Evolutionary conservation across 2,797 vertebrate genomes (phyloP), one percentile per base, ranked within the genome.

Genomic region (Tangara arthus): DNA sequence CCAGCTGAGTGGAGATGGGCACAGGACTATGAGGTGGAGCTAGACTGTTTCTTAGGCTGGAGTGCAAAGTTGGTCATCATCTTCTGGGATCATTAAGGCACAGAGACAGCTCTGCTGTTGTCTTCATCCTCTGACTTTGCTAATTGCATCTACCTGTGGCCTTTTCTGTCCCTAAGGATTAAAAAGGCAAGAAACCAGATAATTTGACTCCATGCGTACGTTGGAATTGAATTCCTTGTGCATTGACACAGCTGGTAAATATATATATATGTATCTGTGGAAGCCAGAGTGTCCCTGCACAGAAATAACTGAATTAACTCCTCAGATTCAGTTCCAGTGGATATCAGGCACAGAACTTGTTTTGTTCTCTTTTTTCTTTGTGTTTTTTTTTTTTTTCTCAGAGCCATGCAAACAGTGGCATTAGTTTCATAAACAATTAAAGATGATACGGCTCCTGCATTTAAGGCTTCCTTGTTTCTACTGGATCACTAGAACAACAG

Each of bases 391-490:
- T 35, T 50, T 26, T 15, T 7, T 3, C 59, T 89, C 16, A 11
- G 75, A 87, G 32, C 66, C 47, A 15, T 41, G 37, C 2, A 11
- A 81, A 88, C 70, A 82, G 47, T 70, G 13, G 35, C 56, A 55
- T 82, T 82, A 71, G 46, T 94, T 95, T 91, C 15, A 65, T 42
- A 73, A 78, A 41, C 55, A 82, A 12, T 28, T 86, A 37, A 88
- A 88, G 68, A 87, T 84, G 44, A 66, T 84, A 46, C 12, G 50
- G 59, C 30, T 66, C 23, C 27, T 90, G 42, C 85, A 32, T 93
- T 94, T 94, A 93, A 91, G 6, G 63, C 81, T 88, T 87, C 60
- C 71, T 94, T 94, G 70, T 96, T 88, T 94, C 61, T 3, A 59
- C 32, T 64, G 56, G 34, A 46, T 88, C 64, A 13, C n/a, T 76